phyloP scores from a whole-genome alignment of 2,888 invertebrate genomes.

The Latrodectus hesperus region DNA sequence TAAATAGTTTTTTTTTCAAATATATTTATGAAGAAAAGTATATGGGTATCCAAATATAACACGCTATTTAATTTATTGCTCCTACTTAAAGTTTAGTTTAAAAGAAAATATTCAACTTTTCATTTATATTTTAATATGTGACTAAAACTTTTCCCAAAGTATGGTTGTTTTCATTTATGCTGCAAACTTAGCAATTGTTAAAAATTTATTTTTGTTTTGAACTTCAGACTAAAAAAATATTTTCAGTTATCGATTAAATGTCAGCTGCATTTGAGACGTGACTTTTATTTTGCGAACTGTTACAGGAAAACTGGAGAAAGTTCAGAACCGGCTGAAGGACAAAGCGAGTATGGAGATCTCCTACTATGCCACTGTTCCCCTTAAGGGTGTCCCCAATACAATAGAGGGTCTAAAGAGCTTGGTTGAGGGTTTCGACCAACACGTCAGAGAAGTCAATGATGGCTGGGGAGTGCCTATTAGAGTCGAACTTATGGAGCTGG shows the following conservation, averaged over 20 bases:
- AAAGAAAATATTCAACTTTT: too few relatives aligned
- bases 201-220: neutral
- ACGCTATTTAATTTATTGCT: too few relatives aligned
- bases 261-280: neutral
- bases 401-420: constrained; percentile 49
- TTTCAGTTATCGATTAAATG: neutral
- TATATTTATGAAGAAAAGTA: too few relatives aligned
- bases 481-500: constrained; percentile 62
- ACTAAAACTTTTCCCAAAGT: too few relatives aligned
- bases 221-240: neutral
- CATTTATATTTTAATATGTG: too few relatives aligned
- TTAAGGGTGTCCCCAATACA: constrained; percentile 49
- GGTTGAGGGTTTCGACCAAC: constrained; percentile 56
- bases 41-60: too few relatives aligned
- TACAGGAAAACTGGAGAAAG: constrained; percentile 32
- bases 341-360: constrained; percentile 58
- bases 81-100: too few relatives aligned
- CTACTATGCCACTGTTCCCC: constrained; percentile 51
- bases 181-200: neutral
- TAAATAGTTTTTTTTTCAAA: too few relatives aligned
- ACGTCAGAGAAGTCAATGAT: constrained; percentile 57
- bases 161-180: neutral
- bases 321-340: constrained; percentile 28
- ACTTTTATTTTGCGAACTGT: neutral
- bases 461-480: constrained; percentile 65